Base-by-base conservation (phyloP, 2,888 invertebrate species). In the Mythimna vitellina region DNA sequence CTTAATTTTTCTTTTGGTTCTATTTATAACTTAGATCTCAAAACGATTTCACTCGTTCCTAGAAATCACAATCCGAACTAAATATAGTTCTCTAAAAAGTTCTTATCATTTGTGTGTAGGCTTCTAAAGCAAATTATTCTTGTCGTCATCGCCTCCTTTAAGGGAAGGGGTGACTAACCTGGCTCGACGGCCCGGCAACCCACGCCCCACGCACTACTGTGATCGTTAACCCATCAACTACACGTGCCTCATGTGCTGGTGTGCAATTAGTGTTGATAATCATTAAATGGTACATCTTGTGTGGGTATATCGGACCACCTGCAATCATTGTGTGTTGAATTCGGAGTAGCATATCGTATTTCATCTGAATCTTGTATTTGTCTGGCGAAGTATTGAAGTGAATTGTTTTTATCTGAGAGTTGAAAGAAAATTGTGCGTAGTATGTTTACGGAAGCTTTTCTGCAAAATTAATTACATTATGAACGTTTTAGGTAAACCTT, bases 161-260 rank as follows among this genome's bases (percentile, higher is more conserved):
- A 51, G 65, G 62, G 46, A 56, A 62, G 42, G 72, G 66, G 78
- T 77, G 66, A 79, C 53, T 66, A 81, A 81, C 70, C 78, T 64
- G 60, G 10, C 25, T 42, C 25, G 22, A 20, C 17, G 32, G 25
- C 81, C 69, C 51, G 57, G 46, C 76, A 69, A 69, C 81, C 76
- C 46, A 61, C 51, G 56, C n/a, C 78, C 65, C 63, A 81, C 78
- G 53, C 76, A 32, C 38, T 76, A 53, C 12, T 61, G 35, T 81
- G 63, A 82, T 65, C 78, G 57, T 82, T 69, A 61, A 82, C 76
- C 77, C 66, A 81, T 78, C 72, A 69, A 14, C 62, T 53, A 63
- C 61, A 81, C 60, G 49, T 64, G 54, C 57, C 66, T 57, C 32
- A 22, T 22, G 46, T 53, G 74, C 20, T 60, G 60, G 10, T 53